Evolutionary conservation across 2,797 vertebrate species (phyloP).

Genomic region (Champsocephalus gunnari): DNA sequence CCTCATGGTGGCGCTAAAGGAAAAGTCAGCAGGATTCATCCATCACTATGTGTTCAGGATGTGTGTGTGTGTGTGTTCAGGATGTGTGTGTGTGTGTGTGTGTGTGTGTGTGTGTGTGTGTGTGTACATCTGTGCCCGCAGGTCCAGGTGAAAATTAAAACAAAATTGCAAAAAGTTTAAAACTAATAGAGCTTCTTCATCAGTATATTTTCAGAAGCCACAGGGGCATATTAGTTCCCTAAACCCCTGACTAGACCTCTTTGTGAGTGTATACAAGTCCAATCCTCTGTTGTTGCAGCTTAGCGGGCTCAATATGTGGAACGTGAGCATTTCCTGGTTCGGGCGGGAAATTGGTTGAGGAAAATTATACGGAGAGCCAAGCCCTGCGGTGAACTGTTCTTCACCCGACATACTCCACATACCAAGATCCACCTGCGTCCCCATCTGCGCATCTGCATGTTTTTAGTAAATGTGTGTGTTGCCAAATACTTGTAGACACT

Average conservation of each 20-base stretch:
- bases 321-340: slow-evolving; percentile 65
- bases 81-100: background rate
- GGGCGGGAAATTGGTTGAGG: slow-evolving; percentile 52
- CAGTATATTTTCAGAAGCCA: slow-evolving; percentile 56
- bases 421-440: slow-evolving; percentile 66
- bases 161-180: slow-evolving; percentile 33
- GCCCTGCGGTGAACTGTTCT: slow-evolving; percentile 61
- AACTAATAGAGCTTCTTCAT: slow-evolving; percentile 41
- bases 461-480: slow-evolving; percentile 27
- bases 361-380: slow-evolving; percentile 47
- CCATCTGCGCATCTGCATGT: slow-evolving; percentile 36
- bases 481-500: slow-evolving; percentile 56
- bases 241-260: slow-evolving; percentile 59
- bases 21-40: too few species aligned
- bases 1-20: too few species aligned
- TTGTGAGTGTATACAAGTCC: slow-evolving; percentile 54
- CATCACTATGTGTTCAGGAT: background rate
- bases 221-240: slow-evolving; percentile 25
- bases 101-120: background rate
- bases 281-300: slow-evolving; percentile 62
- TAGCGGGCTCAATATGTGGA: slow-evolving; percentile 50
- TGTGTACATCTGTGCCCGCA: slow-evolving; percentile 22
- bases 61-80: background rate
- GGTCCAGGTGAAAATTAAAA: background rate
- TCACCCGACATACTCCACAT: slow-evolving; percentile 70